phyloP scores from a whole-genome alignment of 2,888 invertebrate species.

The Campoletis raptor region DNA sequence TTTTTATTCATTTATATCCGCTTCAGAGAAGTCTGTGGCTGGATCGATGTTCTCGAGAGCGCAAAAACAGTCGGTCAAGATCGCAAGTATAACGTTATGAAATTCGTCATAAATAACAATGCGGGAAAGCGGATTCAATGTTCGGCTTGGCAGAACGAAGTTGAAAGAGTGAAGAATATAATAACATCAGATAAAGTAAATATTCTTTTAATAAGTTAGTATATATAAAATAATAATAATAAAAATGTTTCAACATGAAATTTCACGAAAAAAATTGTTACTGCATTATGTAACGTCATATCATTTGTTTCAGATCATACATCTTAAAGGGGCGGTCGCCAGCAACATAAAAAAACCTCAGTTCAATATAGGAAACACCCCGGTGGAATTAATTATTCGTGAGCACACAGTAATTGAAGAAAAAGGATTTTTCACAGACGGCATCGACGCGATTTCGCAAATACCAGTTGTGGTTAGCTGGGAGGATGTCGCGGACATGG shows the following conservation, averaged over 20 bases:
- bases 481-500: constrained; percentile 21
- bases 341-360: background rate
- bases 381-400: background rate
- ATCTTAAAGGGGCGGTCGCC: background rate
- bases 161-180: background rate
- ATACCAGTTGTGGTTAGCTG: constrained; percentile 11
- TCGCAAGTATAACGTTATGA: constrained; percentile 1
- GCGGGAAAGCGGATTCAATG: constrained; percentile 6
- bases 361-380: background rate
- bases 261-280: background rate
- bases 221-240: constrained; percentile 1
- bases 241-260: background rate
- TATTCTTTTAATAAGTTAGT: background rate
- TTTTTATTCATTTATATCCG: background rate
- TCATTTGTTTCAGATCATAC: background rate
- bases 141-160: constrained; percentile 33
- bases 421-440: background rate
- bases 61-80: constrained; percentile 23
- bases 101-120: constrained; percentile 35
- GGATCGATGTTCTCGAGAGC: background rate
- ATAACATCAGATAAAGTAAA: constrained; percentile 12
- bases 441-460: background rate
- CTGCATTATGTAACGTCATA: background rate
- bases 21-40: constrained; percentile 28
- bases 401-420: background rate